Evolutionary conservation across 2,888 invertebrate species (phyloP).

Genomic region (Lobophora halterata): DNA sequence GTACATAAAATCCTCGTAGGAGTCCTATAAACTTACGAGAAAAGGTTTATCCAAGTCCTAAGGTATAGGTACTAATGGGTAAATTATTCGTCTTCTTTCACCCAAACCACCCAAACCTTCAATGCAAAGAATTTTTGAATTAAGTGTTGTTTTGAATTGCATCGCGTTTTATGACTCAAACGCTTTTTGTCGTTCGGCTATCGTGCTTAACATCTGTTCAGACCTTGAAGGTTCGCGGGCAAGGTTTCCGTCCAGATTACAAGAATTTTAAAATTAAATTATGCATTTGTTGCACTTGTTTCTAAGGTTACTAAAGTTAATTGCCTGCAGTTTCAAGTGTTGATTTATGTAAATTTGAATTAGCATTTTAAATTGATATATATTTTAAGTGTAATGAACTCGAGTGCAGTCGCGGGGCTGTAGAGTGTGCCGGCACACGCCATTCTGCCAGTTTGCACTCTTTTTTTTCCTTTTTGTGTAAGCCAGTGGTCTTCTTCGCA

Average conservation of each 20-base stretch:
- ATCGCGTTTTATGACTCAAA: conserved; percentile 22
- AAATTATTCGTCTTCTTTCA: conserved; percentile 7
- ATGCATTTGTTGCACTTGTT: conserved; percentile 11
- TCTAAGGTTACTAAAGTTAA: conserved; percentile 7
- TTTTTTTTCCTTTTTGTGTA: no score
- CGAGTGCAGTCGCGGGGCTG: no score
- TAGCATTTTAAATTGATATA: no score
- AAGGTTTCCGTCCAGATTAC: conserved; percentile 37
- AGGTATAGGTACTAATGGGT: conserved; percentile 4
- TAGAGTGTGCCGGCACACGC: no score
- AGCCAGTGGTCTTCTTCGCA: no score
- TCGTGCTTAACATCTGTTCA: conserved; percentile 24
- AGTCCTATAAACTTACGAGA: no score
- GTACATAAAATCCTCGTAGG: no score
- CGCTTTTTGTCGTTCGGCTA: conserved; percentile 18
- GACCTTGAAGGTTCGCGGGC: conserved; percentile 35
- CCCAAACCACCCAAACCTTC: background rate
- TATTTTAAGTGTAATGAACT: no score
- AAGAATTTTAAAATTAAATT: conserved; percentile 27
- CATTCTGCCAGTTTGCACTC: no score
- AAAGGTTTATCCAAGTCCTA: background rate
- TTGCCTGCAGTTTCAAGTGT: conserved; percentile 8
- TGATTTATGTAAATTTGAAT: conserved; percentile 7
- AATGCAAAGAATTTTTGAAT: conserved; percentile 3
- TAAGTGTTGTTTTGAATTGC: conserved; percentile 16